Conservation (phyloP, 2,113 vertebrate species). For the Lepisosteus osseus region DNA sequence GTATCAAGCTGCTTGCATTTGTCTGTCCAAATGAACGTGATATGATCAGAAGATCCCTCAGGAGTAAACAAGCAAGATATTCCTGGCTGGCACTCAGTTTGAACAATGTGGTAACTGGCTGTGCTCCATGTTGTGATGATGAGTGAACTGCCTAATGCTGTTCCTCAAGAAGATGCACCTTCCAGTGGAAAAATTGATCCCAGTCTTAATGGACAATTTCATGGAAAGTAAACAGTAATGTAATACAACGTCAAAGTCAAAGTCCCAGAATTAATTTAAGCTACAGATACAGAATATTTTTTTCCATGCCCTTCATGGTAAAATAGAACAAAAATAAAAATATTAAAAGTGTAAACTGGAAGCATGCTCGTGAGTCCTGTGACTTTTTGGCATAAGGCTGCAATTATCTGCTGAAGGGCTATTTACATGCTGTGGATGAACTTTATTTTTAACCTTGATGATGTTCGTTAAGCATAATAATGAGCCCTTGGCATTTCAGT, state of each 20-base stretch:
- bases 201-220: not conserved
- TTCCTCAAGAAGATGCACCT: not conserved
- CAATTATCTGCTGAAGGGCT: constrained; percentile 6
- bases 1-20: too few relatives aligned
- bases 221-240: not conserved
- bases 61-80: too few relatives aligned
- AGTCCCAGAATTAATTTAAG: not conserved
- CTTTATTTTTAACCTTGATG: constrained; percentile 19
- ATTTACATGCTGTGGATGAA: not conserved
- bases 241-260: not conserved
- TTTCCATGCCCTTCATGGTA: not conserved
- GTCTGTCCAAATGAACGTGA: too few relatives aligned
- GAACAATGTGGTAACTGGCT: too few relatives aligned
- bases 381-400: not conserved
- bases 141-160: not conserved
- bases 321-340: not conserved
- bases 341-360: not conserved
- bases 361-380: constrained; percentile 1
- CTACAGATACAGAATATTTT: not conserved
- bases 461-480: constrained; percentile 22
- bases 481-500: constrained; percentile 16
- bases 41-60: too few relatives aligned
- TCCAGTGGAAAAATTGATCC: constrained; percentile 13
- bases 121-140: not conserved
- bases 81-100: too few relatives aligned